Conservation (phyloP, 2,888 invertebrate genomes). For the Limnephilus lunatus region DNA sequence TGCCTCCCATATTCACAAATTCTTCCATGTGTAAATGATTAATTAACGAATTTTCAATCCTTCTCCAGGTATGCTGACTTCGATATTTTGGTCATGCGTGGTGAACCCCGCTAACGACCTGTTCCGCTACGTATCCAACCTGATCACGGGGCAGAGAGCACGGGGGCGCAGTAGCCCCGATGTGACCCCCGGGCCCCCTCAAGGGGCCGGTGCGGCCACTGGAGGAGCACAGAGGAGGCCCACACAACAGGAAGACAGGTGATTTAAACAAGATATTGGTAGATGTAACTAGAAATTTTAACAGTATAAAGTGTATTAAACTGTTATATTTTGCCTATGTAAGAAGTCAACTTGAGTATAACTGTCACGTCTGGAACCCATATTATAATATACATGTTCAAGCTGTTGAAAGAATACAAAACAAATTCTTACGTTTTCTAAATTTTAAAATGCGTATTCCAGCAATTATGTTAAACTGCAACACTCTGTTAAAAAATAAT, state of each 20-base stretch:
- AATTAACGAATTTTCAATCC: not conserved
- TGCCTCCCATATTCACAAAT: no score
- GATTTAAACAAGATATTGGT: not conserved
- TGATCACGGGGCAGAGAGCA: slow-evolving; percentile 71
- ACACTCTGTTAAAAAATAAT: no score
- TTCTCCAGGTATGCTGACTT: slow-evolving; percentile 74
- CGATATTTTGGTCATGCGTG: slow-evolving; percentile 79
- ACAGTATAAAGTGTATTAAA: no score
- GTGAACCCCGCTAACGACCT: slow-evolving; percentile 79
- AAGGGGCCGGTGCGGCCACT: slow-evolving; percentile 58
- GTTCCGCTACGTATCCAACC: slow-evolving; percentile 73
- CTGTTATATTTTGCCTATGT: no score
- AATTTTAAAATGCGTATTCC: no score
- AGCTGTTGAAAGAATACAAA: no score
- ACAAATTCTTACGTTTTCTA: no score
- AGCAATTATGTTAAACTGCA: no score
- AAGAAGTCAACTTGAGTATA: no score
- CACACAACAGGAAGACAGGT: slow-evolving; percentile 49
- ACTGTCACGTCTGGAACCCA: no score
- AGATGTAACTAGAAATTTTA: no score
- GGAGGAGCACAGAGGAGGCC: slow-evolving; percentile 69
- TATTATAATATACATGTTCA: no score
- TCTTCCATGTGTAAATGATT: not conserved
- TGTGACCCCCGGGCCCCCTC: slow-evolving; percentile 57
- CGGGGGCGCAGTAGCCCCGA: slow-evolving; percentile 69